Evolutionary conservation across 2,797 vertebrate species (phyloP).

Genomic region (Sebastes ruberrimus): DNA sequence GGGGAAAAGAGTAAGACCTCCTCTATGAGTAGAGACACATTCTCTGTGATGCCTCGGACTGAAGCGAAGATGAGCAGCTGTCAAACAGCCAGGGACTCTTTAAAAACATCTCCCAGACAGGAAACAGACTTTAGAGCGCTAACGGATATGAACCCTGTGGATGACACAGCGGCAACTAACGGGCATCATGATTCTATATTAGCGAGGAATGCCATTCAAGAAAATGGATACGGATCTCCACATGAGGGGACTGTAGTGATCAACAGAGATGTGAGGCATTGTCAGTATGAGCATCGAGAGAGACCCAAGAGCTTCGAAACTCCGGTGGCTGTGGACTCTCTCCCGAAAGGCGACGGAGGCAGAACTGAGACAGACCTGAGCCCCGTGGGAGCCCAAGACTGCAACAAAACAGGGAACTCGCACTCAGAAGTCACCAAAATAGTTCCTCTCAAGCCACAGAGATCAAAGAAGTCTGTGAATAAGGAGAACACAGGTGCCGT

Average conservation of each 20-base stretch:
- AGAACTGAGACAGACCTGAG: constrained; percentile 47
- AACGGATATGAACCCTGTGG: neutral
- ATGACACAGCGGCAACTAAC: constrained; percentile 30
- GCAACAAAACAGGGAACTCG: constrained; percentile 47
- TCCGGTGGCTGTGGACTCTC: constrained; percentile 19
- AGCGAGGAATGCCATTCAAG: constrained; percentile 50
- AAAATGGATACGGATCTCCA: constrained; percentile 76
- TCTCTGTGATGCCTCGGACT: constrained; percentile 40
- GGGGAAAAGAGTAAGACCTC: constrained; percentile 73
- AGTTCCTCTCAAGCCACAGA: constrained; percentile 83
- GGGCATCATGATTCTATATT: constrained; percentile 44
- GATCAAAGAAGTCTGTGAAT: constrained; percentile 83
- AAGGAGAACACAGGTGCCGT: constrained; percentile 72
- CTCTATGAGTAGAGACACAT: constrained; percentile 54
- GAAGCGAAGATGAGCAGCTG: constrained; percentile 49
- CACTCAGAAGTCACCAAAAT: constrained; percentile 74
- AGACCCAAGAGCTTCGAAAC: constrained; percentile 36
- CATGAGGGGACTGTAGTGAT: constrained; percentile 35
- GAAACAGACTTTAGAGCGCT: constrained; percentile 23
- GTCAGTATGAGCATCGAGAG: constrained; percentile 40
- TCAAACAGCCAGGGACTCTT: constrained; percentile 59
- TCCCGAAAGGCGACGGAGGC: constrained; percentile 15
- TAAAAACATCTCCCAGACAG: constrained; percentile 43
- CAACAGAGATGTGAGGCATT: constrained; percentile 31
- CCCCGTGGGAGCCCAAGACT: constrained; percentile 51